Base-by-base conservation (phyloP, 2,888 invertebrate species). In the Drosophila silvestris region DNA sequence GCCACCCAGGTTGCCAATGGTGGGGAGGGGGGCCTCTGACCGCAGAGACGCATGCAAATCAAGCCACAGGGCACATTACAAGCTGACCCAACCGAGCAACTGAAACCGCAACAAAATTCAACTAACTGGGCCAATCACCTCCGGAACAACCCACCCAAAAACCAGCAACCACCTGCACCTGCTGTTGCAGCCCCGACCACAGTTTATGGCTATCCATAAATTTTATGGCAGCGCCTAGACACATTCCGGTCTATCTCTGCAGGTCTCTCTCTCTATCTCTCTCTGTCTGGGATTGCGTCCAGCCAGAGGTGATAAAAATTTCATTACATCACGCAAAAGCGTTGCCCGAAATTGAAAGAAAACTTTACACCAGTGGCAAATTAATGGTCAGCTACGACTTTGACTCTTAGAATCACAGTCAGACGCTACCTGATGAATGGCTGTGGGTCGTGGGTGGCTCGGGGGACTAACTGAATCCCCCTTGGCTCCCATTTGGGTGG, bases 151-250 rank as follows among this genome's bases (percentile, higher is more conserved):
- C 66, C 51, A 41, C 52, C 41, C 56, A 66, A 44, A 82, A 79
- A 64, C 44, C 44, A 52, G 39, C 14, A 28, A 33, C 69, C 74
- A 54, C 65, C 66, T 47, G 58, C 72, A 65, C 61, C 61, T 70
- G 60, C 70, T 74, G 63, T 63, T 70, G 68, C 70, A 60, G 64
- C 12, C 59, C 61, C 61, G 72, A 68, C 77, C 80, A 73, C 76
- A 71, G 74, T 86, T 86, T 86, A 86, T 90, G 89, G 72, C 79
- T 71, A 66, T 61, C 65, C 89, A 86, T 90, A 86, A 90, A 86
- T 88, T 90, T 90, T 71, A 90, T 81, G 89, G 83, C 85, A 88
- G 70, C 77, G 81, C 85, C 90, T 85, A 90, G 90, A 89, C 85
- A 71, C 74, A 74, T 44, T 73, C 72, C 33, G 33, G 26, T n/a